Evolutionary conservation across 2,797 vertebrate species (phyloP), one percentile per base, ranked within the genome.

Genomic region (Tolypeutes matacus): DNA sequence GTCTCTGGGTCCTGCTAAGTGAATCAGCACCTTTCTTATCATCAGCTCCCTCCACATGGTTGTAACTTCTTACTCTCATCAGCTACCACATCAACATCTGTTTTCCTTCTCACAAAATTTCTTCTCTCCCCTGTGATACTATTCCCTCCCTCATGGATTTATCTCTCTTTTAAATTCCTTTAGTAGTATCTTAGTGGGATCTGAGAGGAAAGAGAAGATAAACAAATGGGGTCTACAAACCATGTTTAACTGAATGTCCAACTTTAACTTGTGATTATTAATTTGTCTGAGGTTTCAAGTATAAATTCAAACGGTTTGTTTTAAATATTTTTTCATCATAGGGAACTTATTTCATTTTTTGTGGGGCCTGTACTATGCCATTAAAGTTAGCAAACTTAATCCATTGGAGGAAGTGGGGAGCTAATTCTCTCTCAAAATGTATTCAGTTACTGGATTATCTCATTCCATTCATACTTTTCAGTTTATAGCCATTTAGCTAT

Each of bases 201-300:
- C 20, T 73, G 13, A 93, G 49, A 25, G 60, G 53, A 53, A 27
- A 88, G 49, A 87, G 29, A 67, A 58, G 27, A 23, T 36, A 56
- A 60, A 29, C 23, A 17, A 34, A 34, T n/a, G 18, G 69, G 27
- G 20, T 15, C 49, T 23, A 39, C 73, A 12, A 60, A 27, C 36
- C 34, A 34, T 51, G 12, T 56, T 85, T 77, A 49, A 36, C 12
- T 76, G 29, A 29, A 12, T 85, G 42, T 62, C 20, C 60, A 93
- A 85, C 4, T 96, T 76, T 46, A 96, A 76, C 17, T 64, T 80
- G 58, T 65, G n/a, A 36, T n/a, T 20, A 60, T 77, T 81, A 78
- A 89, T 53, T 96, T 93, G 10, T 39, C 46, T 95, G 18, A 56
- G 20, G 4, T 42, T 60, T 58, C 70, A 91, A 93, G 31, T 70